A percentile compares a stretch with the other conserved stretches of the same genome.
Conservation (phyloP, 2,888 invertebrate genomes). For the Vesta saturnalis region DNA sequence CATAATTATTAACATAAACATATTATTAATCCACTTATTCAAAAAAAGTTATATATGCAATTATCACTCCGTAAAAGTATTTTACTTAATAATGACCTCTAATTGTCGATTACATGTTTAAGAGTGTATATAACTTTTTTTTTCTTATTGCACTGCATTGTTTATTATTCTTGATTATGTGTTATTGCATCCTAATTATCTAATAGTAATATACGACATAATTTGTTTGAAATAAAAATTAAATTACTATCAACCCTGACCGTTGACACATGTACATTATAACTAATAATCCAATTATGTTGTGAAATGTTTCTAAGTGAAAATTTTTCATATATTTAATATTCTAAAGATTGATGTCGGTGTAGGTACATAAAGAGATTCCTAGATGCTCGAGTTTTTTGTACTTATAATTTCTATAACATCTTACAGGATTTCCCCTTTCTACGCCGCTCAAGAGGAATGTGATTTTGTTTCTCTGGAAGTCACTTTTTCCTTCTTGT, state of each 20-base stretch:
- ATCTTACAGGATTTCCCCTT: not conserved
- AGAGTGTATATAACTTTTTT: not conserved
- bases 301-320: not conserved
- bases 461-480: not conserved
- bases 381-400: not conserved
- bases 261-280: not conserved
- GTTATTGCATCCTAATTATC: slow-evolving; percentile 8
- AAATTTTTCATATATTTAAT: no score
- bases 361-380: not conserved
- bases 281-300: not conserved
- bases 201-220: slow-evolving; percentile 2
- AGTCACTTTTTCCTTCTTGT: no score
- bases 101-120: not conserved
- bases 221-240: slow-evolving; percentile 1
- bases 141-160: not conserved
- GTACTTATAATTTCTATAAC: not conserved
- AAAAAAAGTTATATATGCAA: not conserved
- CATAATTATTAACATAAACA: no score
- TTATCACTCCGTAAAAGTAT: not conserved
- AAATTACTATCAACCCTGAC: not conserved
- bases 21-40: no score
- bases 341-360: not conserved
- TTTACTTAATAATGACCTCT: not conserved
- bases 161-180: slow-evolving; percentile 3
- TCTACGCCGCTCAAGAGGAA: not conserved